Evolutionary conservation across 2,113 vertebrate genomes (phyloP).

Genomic region (Agapornis roseicollis): DNA sequence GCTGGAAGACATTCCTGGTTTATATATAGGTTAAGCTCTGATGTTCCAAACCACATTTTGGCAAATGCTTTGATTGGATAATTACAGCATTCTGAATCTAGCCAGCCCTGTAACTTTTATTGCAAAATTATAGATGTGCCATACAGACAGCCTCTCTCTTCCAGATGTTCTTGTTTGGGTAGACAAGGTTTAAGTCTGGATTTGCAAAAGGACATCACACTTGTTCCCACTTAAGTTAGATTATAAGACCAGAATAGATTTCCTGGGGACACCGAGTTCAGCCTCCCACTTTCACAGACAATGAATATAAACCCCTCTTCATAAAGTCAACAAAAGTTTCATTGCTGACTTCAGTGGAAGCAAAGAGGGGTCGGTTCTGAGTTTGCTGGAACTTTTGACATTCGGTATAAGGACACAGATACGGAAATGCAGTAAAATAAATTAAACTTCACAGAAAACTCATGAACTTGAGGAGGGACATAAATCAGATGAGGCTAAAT

Average conservation of each 20-base stretch:
- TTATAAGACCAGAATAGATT: slow-evolving; percentile 9
- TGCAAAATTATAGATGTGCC: slow-evolving; percentile 47
- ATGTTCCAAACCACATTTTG: slow-evolving; percentile 17
- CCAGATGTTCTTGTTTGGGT: slow-evolving; percentile 51
- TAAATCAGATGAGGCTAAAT: not conserved
- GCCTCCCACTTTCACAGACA: not conserved
- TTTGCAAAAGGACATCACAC: not conserved
- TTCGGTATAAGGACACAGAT: not conserved
- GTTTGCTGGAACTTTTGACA: not conserved
- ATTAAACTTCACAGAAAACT: not conserved
- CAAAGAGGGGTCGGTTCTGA: not conserved
- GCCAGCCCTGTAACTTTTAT: slow-evolving; percentile 2
- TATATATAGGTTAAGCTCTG: not conserved
- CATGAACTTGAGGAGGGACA: not conserved
- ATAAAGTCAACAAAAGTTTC: not conserved
- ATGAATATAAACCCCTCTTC: not conserved
- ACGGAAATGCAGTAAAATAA: not conserved
- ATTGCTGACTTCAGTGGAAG: not conserved
- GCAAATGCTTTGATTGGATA: slow-evolving; percentile 37
- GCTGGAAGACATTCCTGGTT: not conserved
- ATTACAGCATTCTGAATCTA: slow-evolving; percentile 32
- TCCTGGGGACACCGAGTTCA: not conserved
- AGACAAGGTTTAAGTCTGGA: not conserved
- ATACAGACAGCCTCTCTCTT: not conserved
- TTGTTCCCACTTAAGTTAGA: not conserved